Base-by-base conservation (phyloP, 2,888 invertebrate species). In the Teleiodes luculella region DNA sequence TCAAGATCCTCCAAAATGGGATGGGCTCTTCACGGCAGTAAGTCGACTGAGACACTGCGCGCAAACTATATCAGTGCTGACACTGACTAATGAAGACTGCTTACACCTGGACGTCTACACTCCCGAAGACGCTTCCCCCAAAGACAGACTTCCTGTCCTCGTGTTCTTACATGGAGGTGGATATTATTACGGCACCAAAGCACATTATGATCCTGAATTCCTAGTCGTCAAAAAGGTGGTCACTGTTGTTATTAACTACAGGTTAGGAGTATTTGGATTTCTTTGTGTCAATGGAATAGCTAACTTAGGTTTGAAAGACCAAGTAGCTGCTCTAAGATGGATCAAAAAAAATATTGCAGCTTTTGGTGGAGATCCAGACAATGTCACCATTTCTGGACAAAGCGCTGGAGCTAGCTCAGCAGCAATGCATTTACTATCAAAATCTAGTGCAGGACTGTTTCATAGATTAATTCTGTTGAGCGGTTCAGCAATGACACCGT, bases 321-420 rank as follows among this genome's bases (percentile, higher is more conserved):
- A 89, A 57, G 72, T 80, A 6, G 86, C 83, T 5, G 87, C 89
- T 7, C 65, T 89, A 3, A 78, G 74, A 62, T 89, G 89, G 88
- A 71, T 89, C n/a, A 70, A 63, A 35, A 72, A 63, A 30, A 89
- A 88, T 53, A 87, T 88, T 52, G 67, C 71, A 1, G 76, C 78
- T 1, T 88, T 89, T 52, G 86, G 86, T 1, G 89, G 89, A 36
- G 88, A 88, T 57, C 85, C 86, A 0, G 83, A 86, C 10, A 87
- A 87, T 53, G 86, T 89, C 1, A 87, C 86, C 0, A 57, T 89
- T 37, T 80, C 78, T 18, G 89, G 89, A 0, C 86, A 89, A 36
- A 89, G 88, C 37, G 86, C 89, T 0, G 89, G 89, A 0, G 82
- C 80, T 0, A 73, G 78, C n/a, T 67, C 83, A 0, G 78, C 81